Evolutionary conservation across 2,113 vertebrate genomes (phyloP), one percentile per base, ranked within the genome.

Genomic region (Lasiurus cinereus): DNA sequence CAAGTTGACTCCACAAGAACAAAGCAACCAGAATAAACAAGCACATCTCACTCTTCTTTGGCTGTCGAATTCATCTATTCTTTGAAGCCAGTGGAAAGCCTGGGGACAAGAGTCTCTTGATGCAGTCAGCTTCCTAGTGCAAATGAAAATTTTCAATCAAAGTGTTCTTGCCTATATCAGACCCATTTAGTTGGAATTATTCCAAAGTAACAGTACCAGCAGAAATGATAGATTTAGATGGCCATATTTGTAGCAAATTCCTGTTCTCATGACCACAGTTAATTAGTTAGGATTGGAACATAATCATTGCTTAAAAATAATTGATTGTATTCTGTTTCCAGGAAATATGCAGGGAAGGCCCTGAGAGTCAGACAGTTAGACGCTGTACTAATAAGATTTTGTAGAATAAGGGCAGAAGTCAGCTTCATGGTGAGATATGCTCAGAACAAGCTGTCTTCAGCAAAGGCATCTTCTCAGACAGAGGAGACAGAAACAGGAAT

Each of bases 341-440:
- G 31, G 6, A 96, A 94, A 91, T 66, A 83, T 93, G 16, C 24
- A 91, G 78, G 89, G 83, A 86, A 29, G 13, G 80, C 13, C 74
- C 39, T 74, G 43, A 76, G 15, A 31, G 2, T 31, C 31, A 70
- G 67, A 56, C 8, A n/a, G 54, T 72, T 78, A 62, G 18, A 87
- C 39, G 3, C 8, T 90, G 8, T 12, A 87, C 18, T 8, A 72
- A 33, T 62, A 24, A 89, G 2, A 67, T 52, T 18, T 46, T 83
- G 0, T n/a, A 14, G 27, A 48, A 66, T 73, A 48, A 62, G 24
- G 21, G 21, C 27, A 80, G 8, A 5, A 89, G 56, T 6, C 36
- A 86, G 39, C 3, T 29, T 43, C n/a, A 19, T 10, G 0, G 66
- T 59, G 27, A 64, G 43, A 74, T 19, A 36, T 73, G 39, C 3